These are phyloP conservation scores for Protophormia terraenovae DNA, from an alignment of 2,888 invertebrate species.

Conservation along the genomic window DNA sequence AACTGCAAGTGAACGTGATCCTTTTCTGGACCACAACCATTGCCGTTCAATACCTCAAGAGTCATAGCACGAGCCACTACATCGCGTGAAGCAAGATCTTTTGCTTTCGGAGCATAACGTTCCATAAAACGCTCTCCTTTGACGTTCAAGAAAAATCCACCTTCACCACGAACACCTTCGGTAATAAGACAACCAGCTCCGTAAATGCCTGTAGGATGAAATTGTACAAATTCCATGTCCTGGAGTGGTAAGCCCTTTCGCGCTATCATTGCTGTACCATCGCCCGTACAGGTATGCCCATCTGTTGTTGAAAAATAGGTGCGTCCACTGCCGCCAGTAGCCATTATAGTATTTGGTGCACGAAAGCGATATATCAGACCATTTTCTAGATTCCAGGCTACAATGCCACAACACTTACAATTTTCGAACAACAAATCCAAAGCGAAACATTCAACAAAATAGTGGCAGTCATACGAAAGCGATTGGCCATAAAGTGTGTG, in stretches of 20 bases:
- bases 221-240: conserved; percentile 99
- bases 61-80: conserved; percentile 99
- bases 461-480: conserved; percentile 96
- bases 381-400: conserved; percentile 96
- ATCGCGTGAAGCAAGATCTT: conserved; percentile 98
- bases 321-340: conserved; percentile 93
- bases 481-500: conserved; percentile 99
- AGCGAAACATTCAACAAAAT: conserved; percentile 98
- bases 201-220: conserved; percentile 99
- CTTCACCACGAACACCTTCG: conserved; percentile 97
- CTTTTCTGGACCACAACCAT: conserved; percentile 96
- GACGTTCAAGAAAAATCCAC: conserved; percentile 97
- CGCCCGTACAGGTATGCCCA: conserved; percentile 98
- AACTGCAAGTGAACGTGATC: conserved; percentile 97
- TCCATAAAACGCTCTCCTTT: conserved; percentile 99
- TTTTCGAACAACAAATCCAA: conserved; percentile 97
- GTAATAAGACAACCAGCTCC: conserved; percentile 99
- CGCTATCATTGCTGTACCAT: conserved; percentile 97
- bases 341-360: conserved; percentile 86
- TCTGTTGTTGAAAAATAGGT: conserved; percentile 99
- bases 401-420: conserved; percentile 93
- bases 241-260: conserved; percentile 95
- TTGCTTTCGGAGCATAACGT: conserved; percentile 97
- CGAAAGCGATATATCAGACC: conserved; percentile 93
- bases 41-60: conserved; percentile 96